Base-by-base conservation (phyloP, 2,113 vertebrate species). In the Synodontis membranacea region DNA sequence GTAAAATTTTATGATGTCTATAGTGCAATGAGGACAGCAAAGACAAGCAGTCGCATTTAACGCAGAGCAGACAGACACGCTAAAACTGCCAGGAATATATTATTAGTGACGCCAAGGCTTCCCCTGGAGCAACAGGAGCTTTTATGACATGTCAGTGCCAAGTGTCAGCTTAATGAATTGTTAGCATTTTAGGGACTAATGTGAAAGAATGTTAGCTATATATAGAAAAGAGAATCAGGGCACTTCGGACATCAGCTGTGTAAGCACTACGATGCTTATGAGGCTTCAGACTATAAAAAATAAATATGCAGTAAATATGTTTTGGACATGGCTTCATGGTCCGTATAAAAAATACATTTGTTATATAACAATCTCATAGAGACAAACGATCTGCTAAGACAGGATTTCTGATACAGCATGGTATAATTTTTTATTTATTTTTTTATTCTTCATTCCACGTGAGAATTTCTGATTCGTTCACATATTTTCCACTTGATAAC, bases 1-100 rank as follows among this genome's bases (percentile, higher is more conserved):
- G 60, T 84, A 74, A 90, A 87, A 84, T 79, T 87, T 91, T 83
- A 90, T 89, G 58, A 87, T 83, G 85, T 86, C 85, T 82, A 87
- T 54, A 81, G 84, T 80, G 66, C 86, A 82, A 72, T 42, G 70
- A 14, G 46, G 83, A 56, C 58, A 80, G 76, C 84, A 58, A 62
- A 83, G 80, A 52, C 23, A 82, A 81, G 83, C 48, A 60, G 60
- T 62, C 46, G 23, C 50, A 60, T 39, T 68, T 62, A 48, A 80
- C 82, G n/a, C 83, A 52, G 46, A 25, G 78, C 62, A 88, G 66
- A 87, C 84, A 75, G 84, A 88, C 75, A 83, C 28, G 80, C 83
- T 87, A 75, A 86, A 87, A 46, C 46, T 76, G 60, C 76, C 88
- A 46, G 74, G 62, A 76, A 44, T 75, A 56, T 72, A 80, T 56